A percentile compares a stretch with the other conserved stretches of the same genome.
Evolutionary conservation across 2,113 vertebrate genomes (phyloP).

Genomic region (Poeciliopsis occidentalis): DNA sequence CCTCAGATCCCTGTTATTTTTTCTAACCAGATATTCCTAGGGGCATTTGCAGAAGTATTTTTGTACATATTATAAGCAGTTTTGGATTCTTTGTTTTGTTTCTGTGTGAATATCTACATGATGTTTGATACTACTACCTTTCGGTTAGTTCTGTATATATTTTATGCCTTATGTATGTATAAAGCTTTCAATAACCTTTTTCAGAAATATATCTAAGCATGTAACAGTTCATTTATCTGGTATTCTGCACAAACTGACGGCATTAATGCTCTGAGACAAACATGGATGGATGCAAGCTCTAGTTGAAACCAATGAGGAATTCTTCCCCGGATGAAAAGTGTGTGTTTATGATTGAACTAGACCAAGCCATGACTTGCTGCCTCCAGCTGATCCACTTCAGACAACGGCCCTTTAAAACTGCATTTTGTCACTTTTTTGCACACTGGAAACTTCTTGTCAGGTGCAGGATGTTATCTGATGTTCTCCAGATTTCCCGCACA

Average conservation of each 20-base stretch:
- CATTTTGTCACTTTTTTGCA: slow-evolving; percentile 72
- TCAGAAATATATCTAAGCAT: slow-evolving; percentile 82
- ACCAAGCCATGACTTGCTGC: slow-evolving; percentile 63
- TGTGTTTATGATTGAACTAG: slow-evolving; percentile 39
- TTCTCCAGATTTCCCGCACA: slow-evolving; percentile 46
- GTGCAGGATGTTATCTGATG: slow-evolving; percentile 35
- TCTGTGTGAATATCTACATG: slow-evolving; percentile 76
- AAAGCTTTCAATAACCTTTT: slow-evolving; percentile 81
- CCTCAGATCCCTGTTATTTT: slow-evolving; percentile 80
- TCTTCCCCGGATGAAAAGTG: slow-evolving; percentile 41
- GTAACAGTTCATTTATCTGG: slow-evolving; percentile 87
- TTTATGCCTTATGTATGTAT: slow-evolving; percentile 88
- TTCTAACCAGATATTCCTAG: slow-evolving; percentile 78
- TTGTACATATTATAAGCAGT: slow-evolving; percentile 77
- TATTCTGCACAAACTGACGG: slow-evolving; percentile 85
- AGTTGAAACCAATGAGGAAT: slow-evolving; percentile 65
- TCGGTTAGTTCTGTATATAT: slow-evolving; percentile 86
- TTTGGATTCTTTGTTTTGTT: slow-evolving; percentile 75
- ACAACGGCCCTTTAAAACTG: slow-evolving; percentile 71
- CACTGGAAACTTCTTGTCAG: slow-evolving; percentile 59
- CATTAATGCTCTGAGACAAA: slow-evolving; percentile 79
- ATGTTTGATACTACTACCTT: slow-evolving; percentile 79
- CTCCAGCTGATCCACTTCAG: slow-evolving; percentile 58
- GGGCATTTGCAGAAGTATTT: slow-evolving; percentile 84
- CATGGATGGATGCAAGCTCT: slow-evolving; percentile 82